Evolutionary conservation across 2,888 invertebrate species (phyloP), one percentile per base, ranked within the genome.

Genomic region (Cheilosia vulpina): DNA sequence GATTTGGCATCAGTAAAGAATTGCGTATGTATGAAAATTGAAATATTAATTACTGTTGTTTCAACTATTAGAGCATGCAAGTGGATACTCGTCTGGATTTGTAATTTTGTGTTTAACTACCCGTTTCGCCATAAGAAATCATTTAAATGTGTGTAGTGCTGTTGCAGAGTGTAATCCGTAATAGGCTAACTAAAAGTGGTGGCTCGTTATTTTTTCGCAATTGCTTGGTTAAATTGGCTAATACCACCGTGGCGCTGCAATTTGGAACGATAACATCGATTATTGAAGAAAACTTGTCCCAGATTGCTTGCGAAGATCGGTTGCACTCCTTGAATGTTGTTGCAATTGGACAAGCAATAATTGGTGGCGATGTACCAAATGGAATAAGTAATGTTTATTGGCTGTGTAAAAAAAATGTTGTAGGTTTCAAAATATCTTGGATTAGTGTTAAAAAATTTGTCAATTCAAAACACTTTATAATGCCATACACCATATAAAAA

Each of bases 101-200:
- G 69, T 62, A 15, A 43, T 41, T 75, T 75, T 34, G 63, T 58
- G 47, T 50, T 19, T 47, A 11, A 62, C 85, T 85, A 85, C 76
- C 72, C 55, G 81, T 76, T 76, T 85, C 68, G 66, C 58, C 75
- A 80, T 84, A 80, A 60, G 75, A 65, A 79, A 80, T 75, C 9
- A 38, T 27, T 45, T 13, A 19, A 69, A 69, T 45, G 41, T 41
- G 72, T 52, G 17, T 38, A 13, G 62, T 47, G 21, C 53, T 52
- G n/a, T 47, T 55, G 60, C 66, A 58, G 38, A 60, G n/a, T 53
- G 21, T 9, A 34, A 45, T 21, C 58, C 41, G 60, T 34, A 62
- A 45, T 38, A 45, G 69, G 27, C 38, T 21, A 43, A 41, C 17
- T 31, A 13, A 31, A 53, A 60, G 31, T 66, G 55, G 31, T 21